These are phyloP conservation scores for Madoqua kirkii DNA, from an alignment of 2,113 vertebrate species.

Conservation along the genomic window DNA sequence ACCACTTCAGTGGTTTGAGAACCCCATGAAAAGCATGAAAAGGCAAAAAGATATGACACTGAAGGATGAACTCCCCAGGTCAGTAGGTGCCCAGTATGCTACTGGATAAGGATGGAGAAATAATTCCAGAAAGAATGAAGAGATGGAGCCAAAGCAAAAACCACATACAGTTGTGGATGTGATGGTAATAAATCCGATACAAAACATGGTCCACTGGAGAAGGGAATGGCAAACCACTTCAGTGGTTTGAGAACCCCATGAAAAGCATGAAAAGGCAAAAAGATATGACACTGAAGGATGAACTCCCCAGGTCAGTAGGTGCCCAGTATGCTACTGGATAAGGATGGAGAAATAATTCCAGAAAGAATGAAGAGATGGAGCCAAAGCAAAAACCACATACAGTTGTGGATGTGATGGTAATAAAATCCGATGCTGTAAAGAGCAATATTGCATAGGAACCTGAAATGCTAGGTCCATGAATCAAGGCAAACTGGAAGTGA, in stretches of 20 bases:
- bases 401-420: neutral
- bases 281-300: neutral
- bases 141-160: neutral
- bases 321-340: neutral
- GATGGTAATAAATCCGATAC: neutral
- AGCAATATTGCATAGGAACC: neutral
- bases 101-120: neutral
- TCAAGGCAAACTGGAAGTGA: neutral
- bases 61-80: neutral
- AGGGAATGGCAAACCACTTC: neutral
- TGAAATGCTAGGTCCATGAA: neutral
- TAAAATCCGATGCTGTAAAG: neutral
- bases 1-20: neutral
- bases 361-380: neutral
- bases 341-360: neutral
- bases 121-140: neutral
- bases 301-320: neutral
- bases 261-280: neutral
- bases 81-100: neutral
- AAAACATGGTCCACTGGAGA: neutral
- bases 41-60: neutral
- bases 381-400: neutral
- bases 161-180: neutral
- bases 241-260: neutral
- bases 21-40: neutral